These are phyloP conservation scores for Propithecus perrieri DNA, from an alignment of 2,797 vertebrate species.

Conservation along the genomic window DNA sequence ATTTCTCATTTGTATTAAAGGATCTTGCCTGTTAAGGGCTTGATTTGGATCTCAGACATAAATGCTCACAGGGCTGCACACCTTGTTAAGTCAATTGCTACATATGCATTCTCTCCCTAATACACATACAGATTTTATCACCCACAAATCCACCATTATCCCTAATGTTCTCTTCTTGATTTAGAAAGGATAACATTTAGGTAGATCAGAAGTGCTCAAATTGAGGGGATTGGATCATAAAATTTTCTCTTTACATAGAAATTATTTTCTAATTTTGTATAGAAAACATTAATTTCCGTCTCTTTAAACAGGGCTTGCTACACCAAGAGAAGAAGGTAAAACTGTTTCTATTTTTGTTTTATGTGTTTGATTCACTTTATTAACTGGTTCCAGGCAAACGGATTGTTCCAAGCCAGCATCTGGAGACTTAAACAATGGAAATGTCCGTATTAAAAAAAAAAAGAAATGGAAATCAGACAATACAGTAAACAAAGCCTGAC, in stretches of 20 bases:
- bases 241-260: background rate
- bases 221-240: background rate
- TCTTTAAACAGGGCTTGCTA: background rate
- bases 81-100: constrained; percentile 80
- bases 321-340: constrained; percentile 48
- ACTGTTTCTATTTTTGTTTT: constrained; percentile 34
- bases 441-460: background rate
- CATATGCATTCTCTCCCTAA: constrained; percentile 62
- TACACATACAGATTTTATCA: constrained; percentile 60
- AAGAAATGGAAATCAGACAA: background rate
- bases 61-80: constrained; percentile 55
- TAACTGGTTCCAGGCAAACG: constrained; percentile 34
- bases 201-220: constrained; percentile 28
- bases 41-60: constrained; percentile 76
- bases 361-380: constrained; percentile 45
- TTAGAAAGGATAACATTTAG: constrained; percentile 64
- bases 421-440: constrained; percentile 40
- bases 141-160: constrained; percentile 48
- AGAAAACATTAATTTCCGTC: constrained; percentile 13
- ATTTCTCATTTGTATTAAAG: constrained; percentile 82
- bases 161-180: constrained; percentile 44
- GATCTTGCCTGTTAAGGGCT: constrained; percentile 78
- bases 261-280: constrained; percentile 35
- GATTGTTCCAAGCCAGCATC: background rate
- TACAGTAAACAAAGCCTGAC: background rate